phyloP scores from a whole-genome alignment of 2,113 vertebrate species.

The Lepus timidus region DNA sequence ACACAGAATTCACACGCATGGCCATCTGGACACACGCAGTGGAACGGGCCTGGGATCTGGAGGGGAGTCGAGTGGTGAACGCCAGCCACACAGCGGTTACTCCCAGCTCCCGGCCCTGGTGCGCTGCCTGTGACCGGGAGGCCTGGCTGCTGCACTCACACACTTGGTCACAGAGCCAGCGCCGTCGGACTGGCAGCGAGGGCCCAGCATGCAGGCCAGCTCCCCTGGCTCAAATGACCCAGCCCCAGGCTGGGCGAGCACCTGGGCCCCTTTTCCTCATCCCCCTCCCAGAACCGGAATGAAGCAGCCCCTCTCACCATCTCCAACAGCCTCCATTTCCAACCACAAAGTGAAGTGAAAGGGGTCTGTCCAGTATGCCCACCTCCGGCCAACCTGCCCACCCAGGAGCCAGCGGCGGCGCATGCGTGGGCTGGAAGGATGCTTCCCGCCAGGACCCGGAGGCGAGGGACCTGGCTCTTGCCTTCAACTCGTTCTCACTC shows the following conservation, averaged over 20 bases:
- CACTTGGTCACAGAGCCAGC: too few relatives aligned
- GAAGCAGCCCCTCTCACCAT: too few relatives aligned
- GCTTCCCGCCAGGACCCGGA: not conserved
- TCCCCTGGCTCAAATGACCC: too few relatives aligned
- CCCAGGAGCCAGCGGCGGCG: not conserved
- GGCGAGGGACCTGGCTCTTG: too few relatives aligned
- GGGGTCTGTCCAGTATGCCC: fast-evolving
- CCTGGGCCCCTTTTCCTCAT: too few relatives aligned
- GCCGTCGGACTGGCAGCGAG: too few relatives aligned
- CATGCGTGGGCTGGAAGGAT: not conserved
- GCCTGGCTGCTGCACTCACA: slow-evolving; percentile 81
- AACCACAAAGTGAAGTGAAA: not conserved
- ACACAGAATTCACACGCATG: too few relatives aligned
- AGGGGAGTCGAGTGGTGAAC: not conserved
- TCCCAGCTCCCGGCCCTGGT: slow-evolving; percentile 91
- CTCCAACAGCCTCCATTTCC: too few relatives aligned
- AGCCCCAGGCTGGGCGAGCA: too few relatives aligned
- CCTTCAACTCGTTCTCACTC: not conserved
- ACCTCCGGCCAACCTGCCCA: not conserved
- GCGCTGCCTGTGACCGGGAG: slow-evolving; percentile 91
- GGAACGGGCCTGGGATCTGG: not conserved
- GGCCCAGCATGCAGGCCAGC: too few relatives aligned
- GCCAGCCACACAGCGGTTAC: slow-evolving; percentile 86
- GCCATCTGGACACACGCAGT: too few relatives aligned
- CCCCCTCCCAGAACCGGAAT: too few relatives aligned